Evolutionary conservation across 2,797 vertebrate genomes (phyloP).

Genomic region (Ptychobarbus kaznakovi): DNA sequence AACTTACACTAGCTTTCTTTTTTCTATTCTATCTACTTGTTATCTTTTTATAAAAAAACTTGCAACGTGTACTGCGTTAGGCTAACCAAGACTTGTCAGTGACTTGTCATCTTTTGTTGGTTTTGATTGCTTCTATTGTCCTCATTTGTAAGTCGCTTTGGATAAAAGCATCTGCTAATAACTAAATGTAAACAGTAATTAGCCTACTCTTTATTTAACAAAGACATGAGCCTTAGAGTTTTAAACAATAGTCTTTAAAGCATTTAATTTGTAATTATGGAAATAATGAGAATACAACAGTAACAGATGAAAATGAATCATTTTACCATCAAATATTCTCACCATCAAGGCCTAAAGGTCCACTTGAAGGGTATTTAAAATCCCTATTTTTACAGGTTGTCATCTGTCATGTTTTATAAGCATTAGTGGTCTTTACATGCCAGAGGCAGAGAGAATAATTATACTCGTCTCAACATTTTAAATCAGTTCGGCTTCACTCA

Average conservation of each 20-base stretch:
- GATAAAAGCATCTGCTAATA: too few species aligned
- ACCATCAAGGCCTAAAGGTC: conserved; percentile 2
- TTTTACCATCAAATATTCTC: background rate
- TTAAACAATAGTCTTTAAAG: background rate
- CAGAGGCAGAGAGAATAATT: conserved; percentile 14
- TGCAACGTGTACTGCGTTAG: too few species aligned
- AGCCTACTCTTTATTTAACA: background rate
- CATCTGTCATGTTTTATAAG: conserved; percentile 11
- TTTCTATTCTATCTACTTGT: too few species aligned
- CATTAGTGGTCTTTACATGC: conserved; percentile 13
- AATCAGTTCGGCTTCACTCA: conserved; percentile 22
- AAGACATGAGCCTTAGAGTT: background rate
- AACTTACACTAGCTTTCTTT: too few species aligned
- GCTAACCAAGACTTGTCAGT: too few species aligned
- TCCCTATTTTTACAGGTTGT: conserved; percentile 3
- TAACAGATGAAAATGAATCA: background rate
- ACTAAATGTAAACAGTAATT: background rate
- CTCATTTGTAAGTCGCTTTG: too few species aligned
- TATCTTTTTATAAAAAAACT: too few species aligned
- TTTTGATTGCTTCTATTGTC: too few species aligned
- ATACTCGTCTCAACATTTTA: background rate
- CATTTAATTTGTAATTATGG: background rate
- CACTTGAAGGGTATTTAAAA: conserved; percentile 17
- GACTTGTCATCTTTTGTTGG: too few species aligned
- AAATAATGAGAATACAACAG: background rate